Base-by-base conservation (phyloP, 2,888 invertebrate species). In the Lithosia quadra region DNA sequence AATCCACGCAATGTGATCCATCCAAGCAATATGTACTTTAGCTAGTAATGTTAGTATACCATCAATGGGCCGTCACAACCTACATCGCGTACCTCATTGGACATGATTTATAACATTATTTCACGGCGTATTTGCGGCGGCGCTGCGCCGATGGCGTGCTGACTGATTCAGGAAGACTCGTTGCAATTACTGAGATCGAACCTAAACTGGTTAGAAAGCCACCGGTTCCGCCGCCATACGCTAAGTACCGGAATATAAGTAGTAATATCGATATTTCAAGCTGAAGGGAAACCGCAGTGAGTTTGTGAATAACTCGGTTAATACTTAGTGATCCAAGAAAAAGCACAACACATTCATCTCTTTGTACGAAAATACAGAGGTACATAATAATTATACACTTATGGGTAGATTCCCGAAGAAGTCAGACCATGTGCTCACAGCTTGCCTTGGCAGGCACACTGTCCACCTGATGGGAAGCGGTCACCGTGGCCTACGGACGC, bases 91-190 rank as follows among this genome's bases (percentile, higher is more conserved):
- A 64, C 55, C 61, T 66, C 68, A 74, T 69, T 69, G 53, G 60
- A 65, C 53, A 49, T 81, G 70, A 80, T 79, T 81, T 77, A 78
- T 66, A 77, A 72, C 65, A 67, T 75, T 21, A 77, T 81, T 77
- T 81, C 77, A 79, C 65, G 74, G 72, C 24, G 64, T 33, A 71
- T 81, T 77, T 73, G 73, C 69, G 68, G 69, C 65, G 21, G 2
- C 56, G 69, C 65, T 13, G 2, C 56, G 36, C 8, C 56, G 63
- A 34, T 22, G 36, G 63, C 56, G 56, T 63, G 69, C 66, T 60
- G 59, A 58, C 72, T 36, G 65, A 67, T 68, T 73, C 75, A 75
- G 72, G 75, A 72, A 76, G 70, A 63, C 36, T 68, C 10, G 57
- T 56, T 61, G 72, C 78, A 76, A 73, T 77, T 73, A 74, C 78